Base-by-base conservation (phyloP, 2,888 invertebrate species). In the Tinea trinotella region DNA sequence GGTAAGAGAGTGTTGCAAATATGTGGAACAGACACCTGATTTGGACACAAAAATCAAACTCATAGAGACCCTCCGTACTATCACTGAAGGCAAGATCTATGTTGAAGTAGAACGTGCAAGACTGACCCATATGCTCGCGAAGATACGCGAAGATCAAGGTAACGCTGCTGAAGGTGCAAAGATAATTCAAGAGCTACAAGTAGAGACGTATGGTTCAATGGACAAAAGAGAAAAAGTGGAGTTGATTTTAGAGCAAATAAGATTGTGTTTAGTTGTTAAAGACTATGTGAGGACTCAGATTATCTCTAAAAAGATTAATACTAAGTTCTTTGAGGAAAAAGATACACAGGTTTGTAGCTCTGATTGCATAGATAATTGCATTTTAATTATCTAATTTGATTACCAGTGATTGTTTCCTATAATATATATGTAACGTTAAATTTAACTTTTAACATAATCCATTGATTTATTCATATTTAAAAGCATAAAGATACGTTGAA, bases 51-150 rank as follows among this genome's bases (percentile, higher is more conserved):
- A 94, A 84, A 90, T 98, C 48, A 97, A 97, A 71, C 88, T 99
- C 0, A 99, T 99, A 68, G 98, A 99, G 73, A 98, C 99, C 0
- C 81, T 99, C 52, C 90, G 97, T 59, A 90, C 92, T 3, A 98
- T 99, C 1, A 99, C 99, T 0, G 98, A 98, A 71, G 99, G 99
- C 60, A 99, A 99, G 91, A 99, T 99, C 60, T 99, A 99, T 74
- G 99, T 99, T n/a, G 99, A 99, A 88, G 98, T 98, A 6, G 99
- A 99, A 78, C 88, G 99, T 64, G 99, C 99, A 3, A 89, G 99
- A 54, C 85, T 99, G 4, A 99, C 99, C 0, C 94, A 97, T 66
- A 94, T 93, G 61, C 77, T 97, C 57, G 94, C 95, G 0, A 91
- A 93, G 69, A 92, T 95, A 55, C 92, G 95, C 59, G 93, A 97